Evolutionary conservation across 2,888 invertebrate species (phyloP).

Genomic region (Phaedon cochleariae): DNA sequence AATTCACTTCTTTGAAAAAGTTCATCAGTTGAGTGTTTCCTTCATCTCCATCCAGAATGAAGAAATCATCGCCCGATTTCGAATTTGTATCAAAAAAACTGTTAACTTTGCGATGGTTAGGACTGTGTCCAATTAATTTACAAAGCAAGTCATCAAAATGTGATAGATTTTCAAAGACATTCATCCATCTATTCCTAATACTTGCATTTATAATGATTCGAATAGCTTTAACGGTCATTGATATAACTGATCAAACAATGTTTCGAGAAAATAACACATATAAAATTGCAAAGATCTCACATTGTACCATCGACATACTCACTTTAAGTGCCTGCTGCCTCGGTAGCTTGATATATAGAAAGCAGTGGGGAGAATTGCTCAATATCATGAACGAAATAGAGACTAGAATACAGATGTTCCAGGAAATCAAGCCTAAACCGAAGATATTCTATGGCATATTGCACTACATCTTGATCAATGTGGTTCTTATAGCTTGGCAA

Average conservation of each 20-base stretch:
- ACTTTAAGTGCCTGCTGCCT: neutral
- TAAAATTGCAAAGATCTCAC: neutral
- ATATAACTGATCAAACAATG: too few relatives aligned
- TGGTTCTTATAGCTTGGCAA: neutral
- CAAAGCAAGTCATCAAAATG: neutral
- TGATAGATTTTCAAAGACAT: neutral
- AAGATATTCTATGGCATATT: neutral
- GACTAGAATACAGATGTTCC: neutral
- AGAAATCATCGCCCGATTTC: neutral
- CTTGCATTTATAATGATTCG: too few relatives aligned
- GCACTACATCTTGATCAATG: neutral
- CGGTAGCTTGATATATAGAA: neutral
- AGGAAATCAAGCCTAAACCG: too few relatives aligned
- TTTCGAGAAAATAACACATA: neutral
- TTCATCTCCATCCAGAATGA: too few relatives aligned
- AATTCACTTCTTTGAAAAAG: too few relatives aligned
- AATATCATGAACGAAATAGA: neutral
- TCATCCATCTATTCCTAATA: too few relatives aligned
- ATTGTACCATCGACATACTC: neutral
- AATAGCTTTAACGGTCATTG: too few relatives aligned
- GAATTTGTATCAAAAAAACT: neutral
- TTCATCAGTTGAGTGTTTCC: too few relatives aligned
- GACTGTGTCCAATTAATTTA: neutral
- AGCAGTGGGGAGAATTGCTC: neutral
- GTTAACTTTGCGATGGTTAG: neutral